A percentile compares a stretch with the other conserved stretches of the same genome.
phyloP scores from a whole-genome alignment of 2,113 vertebrate genomes.

The Paedocypris sp. region DNA sequence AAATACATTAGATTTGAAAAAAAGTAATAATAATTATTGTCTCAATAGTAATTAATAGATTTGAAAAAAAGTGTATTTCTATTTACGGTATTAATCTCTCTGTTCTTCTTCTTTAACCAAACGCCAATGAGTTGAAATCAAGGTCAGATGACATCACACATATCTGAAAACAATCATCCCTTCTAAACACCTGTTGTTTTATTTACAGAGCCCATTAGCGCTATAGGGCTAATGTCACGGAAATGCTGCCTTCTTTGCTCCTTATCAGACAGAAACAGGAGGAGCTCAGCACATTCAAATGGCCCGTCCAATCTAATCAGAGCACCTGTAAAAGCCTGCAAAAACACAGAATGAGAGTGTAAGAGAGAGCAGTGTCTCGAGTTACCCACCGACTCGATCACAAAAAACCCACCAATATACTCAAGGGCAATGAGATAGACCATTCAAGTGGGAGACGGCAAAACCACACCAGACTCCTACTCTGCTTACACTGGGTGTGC shows the following conservation, averaged over 20 bases:
- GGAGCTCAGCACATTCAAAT: slow-evolving; percentile 39
- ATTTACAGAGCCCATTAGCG: slow-evolving; percentile 24
- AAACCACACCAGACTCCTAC: neutral
- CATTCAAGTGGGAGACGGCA: neutral
- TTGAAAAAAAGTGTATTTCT: too few species aligned
- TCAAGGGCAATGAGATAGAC: slow-evolving; percentile 11
- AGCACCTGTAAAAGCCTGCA: slow-evolving; percentile 46
- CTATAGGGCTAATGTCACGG: neutral
- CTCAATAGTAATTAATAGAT: too few species aligned
- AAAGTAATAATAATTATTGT: too few species aligned
- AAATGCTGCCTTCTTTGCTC: slow-evolving; percentile 11
- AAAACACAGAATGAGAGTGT: slow-evolving; percentile 23
- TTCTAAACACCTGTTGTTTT: slow-evolving; percentile 33
- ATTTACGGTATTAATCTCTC: too few species aligned
- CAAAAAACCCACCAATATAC: slow-evolving; percentile 21
- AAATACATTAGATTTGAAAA: too few species aligned
- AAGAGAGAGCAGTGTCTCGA: slow-evolving; percentile 36
- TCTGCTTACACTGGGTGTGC: neutral
- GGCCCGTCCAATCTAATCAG: slow-evolving; percentile 37
- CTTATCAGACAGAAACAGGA: slow-evolving; percentile 39
- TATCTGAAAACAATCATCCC: slow-evolving; percentile 1
- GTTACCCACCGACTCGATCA: slow-evolving; percentile 38
- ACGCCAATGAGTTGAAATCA: too few species aligned
- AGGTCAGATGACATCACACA: slow-evolving; percentile 5
- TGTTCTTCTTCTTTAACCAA: too few species aligned